Conservation (phyloP, 2,113 vertebrate genomes). For the Phalacrocorax carbo region DNA sequence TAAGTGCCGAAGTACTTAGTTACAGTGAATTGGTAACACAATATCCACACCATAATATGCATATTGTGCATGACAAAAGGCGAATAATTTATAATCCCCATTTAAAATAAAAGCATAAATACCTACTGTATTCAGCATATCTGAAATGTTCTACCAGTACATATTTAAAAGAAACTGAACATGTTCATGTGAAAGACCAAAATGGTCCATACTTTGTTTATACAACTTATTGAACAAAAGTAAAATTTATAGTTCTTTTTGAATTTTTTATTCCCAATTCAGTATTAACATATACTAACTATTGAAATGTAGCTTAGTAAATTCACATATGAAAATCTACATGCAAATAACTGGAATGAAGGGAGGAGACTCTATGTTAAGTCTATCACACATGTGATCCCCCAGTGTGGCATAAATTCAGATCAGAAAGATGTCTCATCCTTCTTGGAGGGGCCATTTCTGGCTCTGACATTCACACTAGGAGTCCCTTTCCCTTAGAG, state of each 20-base stretch:
- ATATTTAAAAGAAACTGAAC: conserved; percentile 27
- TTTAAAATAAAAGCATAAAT: conserved; percentile 67
- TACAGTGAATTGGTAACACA: conserved; percentile 67
- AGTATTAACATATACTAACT: background rate
- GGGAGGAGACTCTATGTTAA: background rate
- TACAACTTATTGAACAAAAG: background rate
- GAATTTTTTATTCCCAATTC: background rate
- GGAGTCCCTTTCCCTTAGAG: background rate
- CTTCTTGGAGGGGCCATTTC: background rate
- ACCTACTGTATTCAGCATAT: conserved; percentile 61
- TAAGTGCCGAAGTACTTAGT: conserved; percentile 62
- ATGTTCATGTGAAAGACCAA: conserved; percentile 5
- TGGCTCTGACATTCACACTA: background rate
- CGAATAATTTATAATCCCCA: conserved; percentile 67
- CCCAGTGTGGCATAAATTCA: background rate
- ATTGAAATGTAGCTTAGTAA: conserved; percentile 21
- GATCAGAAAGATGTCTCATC: background rate
- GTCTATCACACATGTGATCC: background rate
- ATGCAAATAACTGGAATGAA: background rate
- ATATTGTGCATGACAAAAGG: conserved; percentile 57
- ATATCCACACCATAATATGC: conserved; percentile 58
- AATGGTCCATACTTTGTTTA: background rate
- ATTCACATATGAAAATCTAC: background rate
- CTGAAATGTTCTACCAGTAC: background rate
- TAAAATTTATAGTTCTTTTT: background rate